Conservation (phyloP, 2,113 vertebrate genomes). For the Eulemur macaco region DNA sequence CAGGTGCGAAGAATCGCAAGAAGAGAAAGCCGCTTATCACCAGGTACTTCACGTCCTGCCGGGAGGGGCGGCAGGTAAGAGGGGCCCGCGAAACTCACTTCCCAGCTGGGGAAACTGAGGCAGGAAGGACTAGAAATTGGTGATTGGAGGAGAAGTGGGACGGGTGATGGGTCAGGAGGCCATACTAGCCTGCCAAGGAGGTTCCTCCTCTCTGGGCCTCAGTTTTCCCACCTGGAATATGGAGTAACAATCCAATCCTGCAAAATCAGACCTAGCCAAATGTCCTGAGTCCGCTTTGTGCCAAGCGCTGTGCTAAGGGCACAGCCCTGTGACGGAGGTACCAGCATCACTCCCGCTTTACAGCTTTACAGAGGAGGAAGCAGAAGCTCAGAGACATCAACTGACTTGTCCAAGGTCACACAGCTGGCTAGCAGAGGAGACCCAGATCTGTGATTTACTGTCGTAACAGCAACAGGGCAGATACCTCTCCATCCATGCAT, state of each 20-base stretch:
- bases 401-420: background rate
- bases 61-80: background rate
- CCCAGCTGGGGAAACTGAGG: background rate
- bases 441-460: background rate
- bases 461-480: background rate
- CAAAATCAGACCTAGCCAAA: background rate
- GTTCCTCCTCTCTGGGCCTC: background rate
- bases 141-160: background rate
- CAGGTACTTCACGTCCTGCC: constrained; percentile 91
- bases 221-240: background rate
- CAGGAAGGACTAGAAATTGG: background rate
- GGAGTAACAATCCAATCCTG: background rate
- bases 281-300: background rate
- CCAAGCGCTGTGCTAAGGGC: too few relatives aligned
- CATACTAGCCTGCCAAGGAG: background rate
- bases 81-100: background rate
- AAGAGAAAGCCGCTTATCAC: constrained; percentile 95
- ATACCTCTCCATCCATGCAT: background rate
- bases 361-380: background rate
- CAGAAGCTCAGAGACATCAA: constrained; percentile 4
- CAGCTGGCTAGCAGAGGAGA: background rate
- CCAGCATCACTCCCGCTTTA: background rate
- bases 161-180: background rate
- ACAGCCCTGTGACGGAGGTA: background rate
- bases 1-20: constrained; percentile 92